Conservation (phyloP, 2,113 vertebrate species). For the Neotragus pygmaeus region DNA sequence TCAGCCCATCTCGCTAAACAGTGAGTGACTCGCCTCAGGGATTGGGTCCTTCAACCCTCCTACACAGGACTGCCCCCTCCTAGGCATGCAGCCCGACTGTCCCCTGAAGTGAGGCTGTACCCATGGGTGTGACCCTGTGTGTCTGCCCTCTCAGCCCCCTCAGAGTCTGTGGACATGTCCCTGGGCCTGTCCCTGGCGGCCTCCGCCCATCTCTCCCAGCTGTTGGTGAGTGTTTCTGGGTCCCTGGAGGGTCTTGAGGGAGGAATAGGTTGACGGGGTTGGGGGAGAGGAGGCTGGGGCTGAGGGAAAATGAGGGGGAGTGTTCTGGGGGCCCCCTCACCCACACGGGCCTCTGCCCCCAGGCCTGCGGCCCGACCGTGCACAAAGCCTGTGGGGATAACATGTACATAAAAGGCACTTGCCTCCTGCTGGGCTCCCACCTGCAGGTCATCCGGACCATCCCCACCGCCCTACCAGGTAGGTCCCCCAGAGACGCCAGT, state of each 20-base stretch:
- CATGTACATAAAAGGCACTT: slow-evolving; percentile 65
- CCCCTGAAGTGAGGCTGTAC: too few species aligned
- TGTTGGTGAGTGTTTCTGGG: slow-evolving; percentile 59
- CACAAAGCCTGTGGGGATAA: slow-evolving; percentile 80
- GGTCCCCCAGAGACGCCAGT: background rate
- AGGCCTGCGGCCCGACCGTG: slow-evolving; percentile 80
- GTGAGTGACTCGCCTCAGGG: slow-evolving; percentile 40
- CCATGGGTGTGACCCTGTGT: background rate
- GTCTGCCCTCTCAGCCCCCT: slow-evolving; percentile 16
- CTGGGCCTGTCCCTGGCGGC: slow-evolving; percentile 56
- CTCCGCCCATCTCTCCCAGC: background rate
- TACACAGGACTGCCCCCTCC: rapidly evolving
- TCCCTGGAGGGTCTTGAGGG: background rate
- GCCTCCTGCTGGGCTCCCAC: slow-evolving; percentile 80
- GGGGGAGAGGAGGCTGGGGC: background rate
- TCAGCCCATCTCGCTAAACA: slow-evolving; percentile 10
- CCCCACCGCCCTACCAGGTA: slow-evolving; percentile 59
- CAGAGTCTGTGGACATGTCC: slow-evolving; percentile 56
- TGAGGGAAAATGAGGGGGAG: too few species aligned
- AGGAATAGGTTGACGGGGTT: too few species aligned
- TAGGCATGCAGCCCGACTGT: background rate
- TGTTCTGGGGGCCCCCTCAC: too few species aligned
- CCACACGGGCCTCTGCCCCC: slow-evolving; percentile 30
- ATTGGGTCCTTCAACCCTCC: background rate
- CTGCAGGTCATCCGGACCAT: slow-evolving; percentile 67